These are phyloP conservation scores for Sturmia bella DNA, from an alignment of 2,888 invertebrate species.

Conservation along the genomic window DNA sequence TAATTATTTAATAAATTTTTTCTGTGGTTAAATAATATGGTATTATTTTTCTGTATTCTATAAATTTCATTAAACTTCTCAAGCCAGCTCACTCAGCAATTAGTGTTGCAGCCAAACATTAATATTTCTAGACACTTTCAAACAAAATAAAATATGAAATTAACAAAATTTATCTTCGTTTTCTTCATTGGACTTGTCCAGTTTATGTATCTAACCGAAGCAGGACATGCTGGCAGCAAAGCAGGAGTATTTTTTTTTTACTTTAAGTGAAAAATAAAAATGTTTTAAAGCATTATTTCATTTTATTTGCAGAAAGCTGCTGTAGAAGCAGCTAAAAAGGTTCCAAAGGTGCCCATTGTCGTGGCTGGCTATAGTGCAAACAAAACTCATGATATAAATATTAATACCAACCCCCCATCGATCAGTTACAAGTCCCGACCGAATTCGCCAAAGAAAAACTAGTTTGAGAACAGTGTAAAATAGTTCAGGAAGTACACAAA, in stretches of 20 bases:
- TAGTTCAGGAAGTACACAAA: not conserved
- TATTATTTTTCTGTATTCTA: too few relatives aligned
- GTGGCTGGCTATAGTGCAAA: not conserved
- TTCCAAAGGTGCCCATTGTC: conserved; percentile 19
- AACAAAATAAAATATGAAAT: conserved; percentile 8
- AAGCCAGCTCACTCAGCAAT: too few relatives aligned
- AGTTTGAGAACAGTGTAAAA: not conserved
- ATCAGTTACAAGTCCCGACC: conserved; percentile 31
- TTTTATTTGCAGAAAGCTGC: conserved; percentile 17
- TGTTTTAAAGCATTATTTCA: too few relatives aligned
- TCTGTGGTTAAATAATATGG: too few relatives aligned
- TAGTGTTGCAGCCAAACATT: too few relatives aligned
- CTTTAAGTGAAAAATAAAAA: not conserved
- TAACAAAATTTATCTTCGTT: conserved; percentile 3
- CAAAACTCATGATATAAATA: conserved; percentile 43
- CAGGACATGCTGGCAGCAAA: conserved; percentile 21
- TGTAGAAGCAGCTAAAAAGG: conserved; percentile 14
- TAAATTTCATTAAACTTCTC: too few relatives aligned
- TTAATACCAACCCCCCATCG: conserved; percentile 41
- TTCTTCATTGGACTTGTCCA: conserved; percentile 1
- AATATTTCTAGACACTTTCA: too few relatives aligned
- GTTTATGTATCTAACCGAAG: not conserved
- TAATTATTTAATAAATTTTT: too few relatives aligned
- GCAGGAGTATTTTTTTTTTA: conserved; percentile 15
- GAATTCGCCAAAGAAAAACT: conserved; percentile 31